These are phyloP conservation scores for Nymphalis io DNA, from an alignment of 1,140 invertebrate species.

Conservation along the genomic window DNA sequence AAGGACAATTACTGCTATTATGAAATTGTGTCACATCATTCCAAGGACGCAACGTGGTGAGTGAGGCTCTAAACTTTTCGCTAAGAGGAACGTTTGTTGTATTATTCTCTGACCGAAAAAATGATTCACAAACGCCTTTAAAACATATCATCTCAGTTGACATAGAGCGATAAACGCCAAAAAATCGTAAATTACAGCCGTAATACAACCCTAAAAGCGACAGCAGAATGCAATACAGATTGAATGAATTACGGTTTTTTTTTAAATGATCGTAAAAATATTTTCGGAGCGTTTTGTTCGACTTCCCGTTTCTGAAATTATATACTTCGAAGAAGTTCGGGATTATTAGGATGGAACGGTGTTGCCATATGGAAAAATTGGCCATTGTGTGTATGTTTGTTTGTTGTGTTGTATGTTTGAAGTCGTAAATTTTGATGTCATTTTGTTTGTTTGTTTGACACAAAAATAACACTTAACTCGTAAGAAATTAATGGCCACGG, in stretches of 20 bases:
- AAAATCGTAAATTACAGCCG: constrained; percentile 53
- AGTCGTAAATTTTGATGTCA: not conserved
- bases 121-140: constrained; percentile 56
- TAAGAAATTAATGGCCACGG: not conserved
- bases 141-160: constrained; percentile 56
- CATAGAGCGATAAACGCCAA: constrained; percentile 57
- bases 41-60: no score
- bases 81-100: not conserved
- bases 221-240: constrained; percentile 50
- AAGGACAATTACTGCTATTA: no score
- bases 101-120: constrained; percentile 32
- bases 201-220: constrained; percentile 45
- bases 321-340: constrained; percentile 1
- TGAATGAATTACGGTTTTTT: constrained; percentile 38
- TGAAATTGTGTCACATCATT: no score
- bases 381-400: constrained; percentile 20
- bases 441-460: constrained; percentile 3
- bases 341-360: constrained; percentile 19
- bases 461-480: not conserved
- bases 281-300: constrained; percentile 44
- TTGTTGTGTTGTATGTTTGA: not conserved
- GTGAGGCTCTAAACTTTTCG: no score
- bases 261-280: constrained; percentile 53
- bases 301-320: constrained; percentile 33
- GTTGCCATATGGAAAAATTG: constrained; percentile 38